Percentiles rank a stretch among this genome's conserved stretches.
These are phyloP conservation scores for Sylvilagus bachmani DNA, from an alignment of 2,113 vertebrate species.

Conservation along the genomic window DNA sequence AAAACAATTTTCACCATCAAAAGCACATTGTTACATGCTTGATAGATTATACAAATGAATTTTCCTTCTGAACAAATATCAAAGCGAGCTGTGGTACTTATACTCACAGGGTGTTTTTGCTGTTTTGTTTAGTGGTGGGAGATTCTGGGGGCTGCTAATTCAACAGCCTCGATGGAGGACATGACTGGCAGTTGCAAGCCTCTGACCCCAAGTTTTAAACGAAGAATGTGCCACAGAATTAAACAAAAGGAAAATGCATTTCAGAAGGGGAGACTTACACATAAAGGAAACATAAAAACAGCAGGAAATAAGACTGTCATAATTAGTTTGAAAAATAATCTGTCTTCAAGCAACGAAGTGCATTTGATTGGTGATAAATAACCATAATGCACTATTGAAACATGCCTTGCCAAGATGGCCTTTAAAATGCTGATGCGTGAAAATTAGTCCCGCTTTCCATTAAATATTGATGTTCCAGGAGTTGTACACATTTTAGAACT, in stretches of 20 bases:
- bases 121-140: constrained; percentile 80
- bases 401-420: constrained; percentile 38
- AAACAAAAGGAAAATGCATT: constrained; percentile 83
- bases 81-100: constrained; percentile 77
- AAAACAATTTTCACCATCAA: constrained; percentile 87
- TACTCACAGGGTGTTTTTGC: constrained; percentile 75
- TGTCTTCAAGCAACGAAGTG: constrained; percentile 72
- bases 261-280: constrained; percentile 62
- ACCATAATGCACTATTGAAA: constrained; percentile 73
- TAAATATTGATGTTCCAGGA: constrained; percentile 64
- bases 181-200: constrained; percentile 61
- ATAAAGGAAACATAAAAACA: constrained; percentile 77
- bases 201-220: constrained; percentile 79
- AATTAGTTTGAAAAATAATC: constrained; percentile 83
- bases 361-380: constrained; percentile 82
- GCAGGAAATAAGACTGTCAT: constrained; percentile 81
- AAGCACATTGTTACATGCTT: constrained; percentile 86
- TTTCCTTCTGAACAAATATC: constrained; percentile 85
- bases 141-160: constrained; percentile 80
- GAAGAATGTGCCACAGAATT: constrained; percentile 75
- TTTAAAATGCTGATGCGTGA: constrained; percentile 69
- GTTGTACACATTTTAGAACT: constrained; percentile 73
- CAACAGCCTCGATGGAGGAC: constrained; percentile 68
- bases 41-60: constrained; percentile 87
- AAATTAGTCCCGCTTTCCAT: constrained; percentile 59